Evolutionary conservation across 2,113 vertebrate genomes (phyloP), one percentile per base, ranked within the genome.

Genomic region (Arothron firmamentum): DNA sequence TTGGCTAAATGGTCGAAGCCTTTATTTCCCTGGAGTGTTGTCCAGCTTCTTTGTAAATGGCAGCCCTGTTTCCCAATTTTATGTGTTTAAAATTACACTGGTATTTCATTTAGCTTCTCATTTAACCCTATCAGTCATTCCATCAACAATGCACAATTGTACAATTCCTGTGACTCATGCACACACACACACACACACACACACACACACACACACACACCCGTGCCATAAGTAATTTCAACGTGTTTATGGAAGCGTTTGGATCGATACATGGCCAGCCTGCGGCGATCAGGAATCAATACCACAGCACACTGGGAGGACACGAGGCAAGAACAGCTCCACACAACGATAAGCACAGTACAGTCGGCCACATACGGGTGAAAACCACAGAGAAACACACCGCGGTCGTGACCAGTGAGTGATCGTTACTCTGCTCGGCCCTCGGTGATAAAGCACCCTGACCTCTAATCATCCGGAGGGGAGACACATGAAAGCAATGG

Each of bases 231-330:
- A 79, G 72, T 82, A 81, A 85, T 85, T 75, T 78, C 65, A 77
- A 60, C 62, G 70, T 85, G 82, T 84, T 81, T 86, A 86, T 84
- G 78, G 72, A 85, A 81, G 72, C 49, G 61, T 50, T 64, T 53
- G 58, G 82, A 86, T 89, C 82, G 61, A 89, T 86, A 83, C 34
- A 66, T 62, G 76, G 64, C 67, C 68, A 68, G 79, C 82, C 78
- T 67, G 58, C 83, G 78, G 77, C 77, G 72, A 84, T 80, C 73
- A 80, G 63, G 34, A 70, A 83, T 89, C 87, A 69, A 87, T 84
- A 74, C 66, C 65, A 70, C 43, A 69, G 72, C 78, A 85, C 65
- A 67, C 51, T 67, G 59, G 66, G 67, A 82, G 74, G 75, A 76
- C 77, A 79, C 67, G 66, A 62, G 28, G 56, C 62, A 79, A 77